These are phyloP conservation scores for Vombatus ursinus DNA, from an alignment of 2,113 vertebrate species.

Conservation along the genomic window DNA sequence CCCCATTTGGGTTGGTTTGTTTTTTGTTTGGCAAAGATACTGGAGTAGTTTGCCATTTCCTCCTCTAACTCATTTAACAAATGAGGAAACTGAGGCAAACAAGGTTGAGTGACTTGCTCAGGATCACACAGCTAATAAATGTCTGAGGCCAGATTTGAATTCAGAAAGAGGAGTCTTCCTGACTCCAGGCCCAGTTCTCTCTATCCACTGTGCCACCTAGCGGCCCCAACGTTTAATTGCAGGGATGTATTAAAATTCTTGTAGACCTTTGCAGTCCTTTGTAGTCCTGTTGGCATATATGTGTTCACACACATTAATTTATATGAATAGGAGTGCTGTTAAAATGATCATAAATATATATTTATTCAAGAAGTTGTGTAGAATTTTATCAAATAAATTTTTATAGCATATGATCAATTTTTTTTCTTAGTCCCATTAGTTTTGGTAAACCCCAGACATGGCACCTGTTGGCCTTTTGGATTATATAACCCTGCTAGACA, in stretches of 20 bases:
- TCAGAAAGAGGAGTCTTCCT: too few relatives aligned
- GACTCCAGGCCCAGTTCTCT: too few relatives aligned
- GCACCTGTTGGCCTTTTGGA: background rate
- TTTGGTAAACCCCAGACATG: background rate
- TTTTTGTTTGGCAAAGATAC: too few relatives aligned
- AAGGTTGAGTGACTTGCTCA: too few relatives aligned
- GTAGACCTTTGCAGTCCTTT: background rate
- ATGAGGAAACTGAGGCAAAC: too few relatives aligned
- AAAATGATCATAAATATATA: background rate
- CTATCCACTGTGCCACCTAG: too few relatives aligned
- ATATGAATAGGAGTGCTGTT: background rate
- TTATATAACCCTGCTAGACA: background rate
- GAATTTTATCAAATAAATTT: background rate
- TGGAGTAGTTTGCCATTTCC: too few relatives aligned
- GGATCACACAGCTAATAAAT: too few relatives aligned
- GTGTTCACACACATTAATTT: background rate
- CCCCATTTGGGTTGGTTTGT: too few relatives aligned
- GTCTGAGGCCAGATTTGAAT: too few relatives aligned
- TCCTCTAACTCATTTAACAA: too few relatives aligned
- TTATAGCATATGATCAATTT: background rate
- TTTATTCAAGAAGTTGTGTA: background rate
- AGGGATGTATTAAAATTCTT: background rate
- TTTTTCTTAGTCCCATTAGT: background rate
- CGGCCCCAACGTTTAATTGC: background rate
- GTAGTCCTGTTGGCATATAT: background rate